These are phyloP conservation scores for Dasyprocta punctata DNA, from an alignment of 2,113 vertebrate genomes.

Conservation along the genomic window DNA sequence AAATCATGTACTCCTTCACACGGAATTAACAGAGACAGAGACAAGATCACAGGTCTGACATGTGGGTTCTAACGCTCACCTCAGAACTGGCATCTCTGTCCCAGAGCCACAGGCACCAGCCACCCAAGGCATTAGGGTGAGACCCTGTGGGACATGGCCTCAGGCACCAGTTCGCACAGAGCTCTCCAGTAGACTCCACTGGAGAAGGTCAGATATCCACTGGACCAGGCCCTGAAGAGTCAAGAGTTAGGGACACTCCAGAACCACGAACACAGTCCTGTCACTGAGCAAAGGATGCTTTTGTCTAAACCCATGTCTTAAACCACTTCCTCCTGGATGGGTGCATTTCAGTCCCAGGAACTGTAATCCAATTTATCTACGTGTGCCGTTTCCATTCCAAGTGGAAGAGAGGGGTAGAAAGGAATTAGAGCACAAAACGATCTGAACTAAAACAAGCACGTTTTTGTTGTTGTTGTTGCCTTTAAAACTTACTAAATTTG, in stretches of 20 bases:
- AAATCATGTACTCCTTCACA: not conserved
- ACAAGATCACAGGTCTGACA: not conserved
- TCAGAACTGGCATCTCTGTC: not conserved
- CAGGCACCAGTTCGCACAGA: too few species aligned
- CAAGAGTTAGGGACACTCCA: not conserved
- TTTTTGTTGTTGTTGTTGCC: not conserved
- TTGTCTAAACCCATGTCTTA: not conserved
- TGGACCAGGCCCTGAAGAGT: not conserved
- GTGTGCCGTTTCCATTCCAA: not conserved
- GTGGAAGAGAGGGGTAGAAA: not conserved
- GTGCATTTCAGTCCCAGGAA: not conserved
- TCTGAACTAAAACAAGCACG: not conserved
- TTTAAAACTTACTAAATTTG: constrained; percentile 24
- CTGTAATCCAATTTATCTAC: not conserved
- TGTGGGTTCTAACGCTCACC: not conserved
- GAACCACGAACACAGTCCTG: not conserved
- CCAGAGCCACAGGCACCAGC: not conserved
- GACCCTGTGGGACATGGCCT: too few species aligned
- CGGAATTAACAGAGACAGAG: not conserved
- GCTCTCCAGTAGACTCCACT: too few species aligned
- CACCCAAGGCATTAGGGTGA: not conserved
- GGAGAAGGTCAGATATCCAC: not conserved
- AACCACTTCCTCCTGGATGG: not conserved
- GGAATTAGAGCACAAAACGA: not conserved
- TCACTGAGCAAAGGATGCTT: not conserved